These are phyloP conservation scores for Pterostichus madidus DNA, from an alignment of 2,888 invertebrate genomes.

Conservation along the genomic window DNA sequence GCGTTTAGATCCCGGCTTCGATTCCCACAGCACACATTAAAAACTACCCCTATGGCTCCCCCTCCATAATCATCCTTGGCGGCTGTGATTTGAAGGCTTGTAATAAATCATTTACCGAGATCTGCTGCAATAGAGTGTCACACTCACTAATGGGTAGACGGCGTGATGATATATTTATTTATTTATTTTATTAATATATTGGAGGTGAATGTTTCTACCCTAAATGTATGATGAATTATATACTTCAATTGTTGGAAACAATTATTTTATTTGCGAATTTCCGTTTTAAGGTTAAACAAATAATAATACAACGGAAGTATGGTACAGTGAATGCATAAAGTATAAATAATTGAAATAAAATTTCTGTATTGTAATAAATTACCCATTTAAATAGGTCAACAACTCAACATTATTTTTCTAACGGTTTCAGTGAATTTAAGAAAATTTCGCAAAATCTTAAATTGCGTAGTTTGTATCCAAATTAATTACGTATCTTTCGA, in stretches of 20 bases:
- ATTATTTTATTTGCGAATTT: constrained; percentile 27
- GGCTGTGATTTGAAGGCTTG: too few relatives aligned
- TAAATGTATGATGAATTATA: neutral
- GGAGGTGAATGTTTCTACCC: too few relatives aligned
- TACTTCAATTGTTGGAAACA: neutral
- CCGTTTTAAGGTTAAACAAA: constrained; percentile 39
- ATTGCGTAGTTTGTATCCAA: neutral
- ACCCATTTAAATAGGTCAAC: constrained; percentile 17
- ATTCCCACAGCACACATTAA: too few relatives aligned
- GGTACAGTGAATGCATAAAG: constrained; percentile 43
- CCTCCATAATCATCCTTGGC: too few relatives aligned
- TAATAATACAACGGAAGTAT: constrained; percentile 26
- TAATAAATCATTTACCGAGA: too few relatives aligned
- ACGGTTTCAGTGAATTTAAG: neutral
- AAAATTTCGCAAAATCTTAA: neutral
- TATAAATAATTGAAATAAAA: constrained; percentile 36
- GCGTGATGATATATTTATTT: too few relatives aligned
- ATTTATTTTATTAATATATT: too few relatives aligned
- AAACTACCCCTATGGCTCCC: too few relatives aligned
- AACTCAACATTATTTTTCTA: neutral
- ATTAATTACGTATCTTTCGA: neutral
- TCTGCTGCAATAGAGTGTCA: too few relatives aligned
- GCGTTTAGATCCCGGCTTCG: too few relatives aligned
- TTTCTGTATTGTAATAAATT: constrained; percentile 17
- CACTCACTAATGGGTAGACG: too few relatives aligned